Evolutionary conservation across 2,797 vertebrate species (phyloP).

Genomic region (Gallinago nigripennis): DNA sequence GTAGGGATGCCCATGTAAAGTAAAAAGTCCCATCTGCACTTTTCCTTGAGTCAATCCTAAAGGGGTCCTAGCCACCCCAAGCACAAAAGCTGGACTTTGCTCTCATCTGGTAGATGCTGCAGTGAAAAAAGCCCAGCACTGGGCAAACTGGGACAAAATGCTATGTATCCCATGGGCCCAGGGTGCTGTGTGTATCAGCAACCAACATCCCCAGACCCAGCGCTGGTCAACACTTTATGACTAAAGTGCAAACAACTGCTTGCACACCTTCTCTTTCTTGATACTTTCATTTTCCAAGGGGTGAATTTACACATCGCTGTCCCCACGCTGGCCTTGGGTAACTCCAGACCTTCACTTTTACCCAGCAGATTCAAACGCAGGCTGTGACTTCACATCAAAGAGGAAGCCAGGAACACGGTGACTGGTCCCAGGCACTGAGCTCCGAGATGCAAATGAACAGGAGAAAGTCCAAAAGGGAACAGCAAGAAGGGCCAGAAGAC

Average conservation of each 20-base stretch:
- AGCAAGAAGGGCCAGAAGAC: not conserved
- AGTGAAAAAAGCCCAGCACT: not conserved
- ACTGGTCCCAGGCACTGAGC: not conserved
- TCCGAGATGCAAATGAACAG: not conserved
- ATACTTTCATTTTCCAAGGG: not conserved
- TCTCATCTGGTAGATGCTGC: not conserved
- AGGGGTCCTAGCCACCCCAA: not conserved
- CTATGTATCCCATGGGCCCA: fast-evolving
- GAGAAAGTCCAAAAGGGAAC: not conserved
- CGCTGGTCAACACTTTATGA: fast-evolving
- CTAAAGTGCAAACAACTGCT: fast-evolving
- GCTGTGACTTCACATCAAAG: not conserved
- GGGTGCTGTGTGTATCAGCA: not conserved
- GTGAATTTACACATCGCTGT: not conserved
- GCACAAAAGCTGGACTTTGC: not conserved
- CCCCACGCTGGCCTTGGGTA: fast-evolving
- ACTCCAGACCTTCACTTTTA: not conserved
- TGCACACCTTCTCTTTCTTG: fast-evolving
- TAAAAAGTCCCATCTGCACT: not conserved
- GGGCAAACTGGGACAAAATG: not conserved
- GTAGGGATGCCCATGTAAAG: not conserved
- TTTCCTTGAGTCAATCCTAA: not conserved
- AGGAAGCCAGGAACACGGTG: not conserved
- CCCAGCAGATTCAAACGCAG: not conserved
- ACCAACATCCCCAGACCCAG: not conserved